These are phyloP conservation scores for Psilopsiagon aurifrons DNA, from an alignment of 2,113 vertebrate genomes.

Conservation along the genomic window DNA sequence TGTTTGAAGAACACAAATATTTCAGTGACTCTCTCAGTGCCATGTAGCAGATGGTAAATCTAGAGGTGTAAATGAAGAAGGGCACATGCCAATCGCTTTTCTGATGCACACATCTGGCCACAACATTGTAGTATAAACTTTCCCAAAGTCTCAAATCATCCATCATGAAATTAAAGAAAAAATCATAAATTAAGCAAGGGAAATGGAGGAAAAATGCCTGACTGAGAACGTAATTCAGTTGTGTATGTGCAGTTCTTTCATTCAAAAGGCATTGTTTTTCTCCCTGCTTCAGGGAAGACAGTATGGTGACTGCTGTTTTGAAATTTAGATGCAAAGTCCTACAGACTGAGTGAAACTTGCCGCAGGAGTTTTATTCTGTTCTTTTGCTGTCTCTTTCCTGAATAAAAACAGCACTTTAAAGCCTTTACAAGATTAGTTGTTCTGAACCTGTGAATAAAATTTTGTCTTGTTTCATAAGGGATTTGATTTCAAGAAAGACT, in stretches of 20 bases:
- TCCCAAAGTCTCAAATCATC: background rate
- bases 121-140: background rate
- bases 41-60: background rate
- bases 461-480: background rate
- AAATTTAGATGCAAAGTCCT: background rate
- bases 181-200: background rate
- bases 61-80: constrained; percentile 6
- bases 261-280: background rate
- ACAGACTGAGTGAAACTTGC: background rate
- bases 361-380: background rate
- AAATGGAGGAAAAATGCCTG: background rate
- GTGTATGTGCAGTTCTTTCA: background rate
- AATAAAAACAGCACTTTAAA: background rate
- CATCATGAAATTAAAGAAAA: background rate
- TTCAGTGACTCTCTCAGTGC: background rate
- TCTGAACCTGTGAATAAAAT: background rate
- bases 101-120: background rate
- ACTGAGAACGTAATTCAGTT: background rate
- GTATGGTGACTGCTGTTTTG: background rate
- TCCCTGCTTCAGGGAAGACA: background rate
- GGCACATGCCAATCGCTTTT: background rate
- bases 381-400: background rate
- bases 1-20: background rate
- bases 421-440: background rate
- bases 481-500: background rate